These are phyloP conservation scores for Galago senegalensis DNA, from an alignment of 2,797 vertebrate genomes.

Conservation along the genomic window DNA sequence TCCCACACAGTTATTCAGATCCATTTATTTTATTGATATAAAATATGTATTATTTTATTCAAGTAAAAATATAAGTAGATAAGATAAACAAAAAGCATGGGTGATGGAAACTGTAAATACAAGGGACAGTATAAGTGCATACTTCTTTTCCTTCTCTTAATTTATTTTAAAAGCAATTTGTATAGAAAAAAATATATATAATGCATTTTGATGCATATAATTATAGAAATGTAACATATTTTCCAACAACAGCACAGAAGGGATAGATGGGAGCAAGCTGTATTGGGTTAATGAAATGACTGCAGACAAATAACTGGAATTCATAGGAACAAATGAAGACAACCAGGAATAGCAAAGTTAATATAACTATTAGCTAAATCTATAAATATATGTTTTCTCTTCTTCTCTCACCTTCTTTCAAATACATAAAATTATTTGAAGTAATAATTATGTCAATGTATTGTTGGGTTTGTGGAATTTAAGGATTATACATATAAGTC, in stretches of 20 bases:
- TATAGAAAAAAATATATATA: not conserved
- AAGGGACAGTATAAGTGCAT: not conserved
- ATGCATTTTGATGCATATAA: not conserved
- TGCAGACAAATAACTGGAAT: not conserved
- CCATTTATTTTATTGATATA: no score
- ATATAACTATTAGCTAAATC: not conserved
- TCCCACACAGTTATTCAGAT: slow-evolving; percentile 28
- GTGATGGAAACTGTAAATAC: not conserved
- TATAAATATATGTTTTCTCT: not conserved
- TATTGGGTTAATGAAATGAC: slow-evolving; percentile 16
- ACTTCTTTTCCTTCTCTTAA: not conserved
- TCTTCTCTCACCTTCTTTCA: not conserved
- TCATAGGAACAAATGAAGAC: not conserved
- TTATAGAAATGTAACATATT: not conserved
- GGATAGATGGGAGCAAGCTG: not conserved
- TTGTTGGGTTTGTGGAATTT: not conserved
- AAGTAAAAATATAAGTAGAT: not conserved
- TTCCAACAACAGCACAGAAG: not conserved
- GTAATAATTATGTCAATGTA: not conserved
- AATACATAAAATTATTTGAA: not conserved
- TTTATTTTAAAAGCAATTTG: not conserved
- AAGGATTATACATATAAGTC: not conserved
- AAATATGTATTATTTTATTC: no score
- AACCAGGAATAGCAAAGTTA: not conserved
- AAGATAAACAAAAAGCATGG: not conserved